A percentile compares a stretch with the other conserved stretches of the same genome.
Conservation (phyloP, 2,888 invertebrate species). For the Yponomeuta plumbellus region DNA sequence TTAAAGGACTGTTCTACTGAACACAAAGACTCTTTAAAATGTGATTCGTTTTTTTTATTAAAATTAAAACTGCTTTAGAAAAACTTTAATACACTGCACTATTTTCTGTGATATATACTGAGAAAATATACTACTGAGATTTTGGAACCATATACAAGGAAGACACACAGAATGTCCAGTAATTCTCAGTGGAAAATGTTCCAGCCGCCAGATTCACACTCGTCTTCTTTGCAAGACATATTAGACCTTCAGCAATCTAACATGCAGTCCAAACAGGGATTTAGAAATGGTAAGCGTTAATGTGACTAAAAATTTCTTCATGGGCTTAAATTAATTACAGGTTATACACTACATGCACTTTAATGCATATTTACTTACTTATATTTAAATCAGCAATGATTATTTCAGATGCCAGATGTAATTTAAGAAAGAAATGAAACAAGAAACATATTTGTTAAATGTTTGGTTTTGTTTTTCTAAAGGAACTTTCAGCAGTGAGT, state of each 20-base stretch:
- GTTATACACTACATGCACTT: background rate
- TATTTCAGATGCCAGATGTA: background rate
- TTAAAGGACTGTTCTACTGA: slow-evolving; percentile 51
- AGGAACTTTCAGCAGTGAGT: slow-evolving; percentile 75
- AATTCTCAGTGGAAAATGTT: slow-evolving; percentile 93
- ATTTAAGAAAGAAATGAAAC: background rate
- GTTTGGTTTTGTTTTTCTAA: slow-evolving; percentile 17
- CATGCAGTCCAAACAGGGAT: slow-evolving; percentile 69
- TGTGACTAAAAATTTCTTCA: background rate
- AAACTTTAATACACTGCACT: slow-evolving; percentile 52
- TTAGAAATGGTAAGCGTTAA: slow-evolving; percentile 71
- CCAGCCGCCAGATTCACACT: slow-evolving; percentile 92
- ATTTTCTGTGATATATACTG: slow-evolving; percentile 67
- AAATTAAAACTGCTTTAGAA: slow-evolving; percentile 48
- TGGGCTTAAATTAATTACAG: background rate
- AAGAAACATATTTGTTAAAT: background rate
- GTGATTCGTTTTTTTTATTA: slow-evolving; percentile 59
- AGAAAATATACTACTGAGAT: slow-evolving; percentile 54
- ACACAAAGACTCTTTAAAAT: slow-evolving; percentile 58
- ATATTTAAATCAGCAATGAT: too few relatives aligned
- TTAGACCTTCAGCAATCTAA: slow-evolving; percentile 82
- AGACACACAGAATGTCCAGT: slow-evolving; percentile 80
- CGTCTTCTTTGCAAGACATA: slow-evolving; percentile 89
- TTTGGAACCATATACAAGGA: slow-evolving; percentile 68
- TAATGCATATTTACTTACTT: background rate